phyloP scores from a whole-genome alignment of 2,797 vertebrate species.

The Onychomys arenicola region DNA sequence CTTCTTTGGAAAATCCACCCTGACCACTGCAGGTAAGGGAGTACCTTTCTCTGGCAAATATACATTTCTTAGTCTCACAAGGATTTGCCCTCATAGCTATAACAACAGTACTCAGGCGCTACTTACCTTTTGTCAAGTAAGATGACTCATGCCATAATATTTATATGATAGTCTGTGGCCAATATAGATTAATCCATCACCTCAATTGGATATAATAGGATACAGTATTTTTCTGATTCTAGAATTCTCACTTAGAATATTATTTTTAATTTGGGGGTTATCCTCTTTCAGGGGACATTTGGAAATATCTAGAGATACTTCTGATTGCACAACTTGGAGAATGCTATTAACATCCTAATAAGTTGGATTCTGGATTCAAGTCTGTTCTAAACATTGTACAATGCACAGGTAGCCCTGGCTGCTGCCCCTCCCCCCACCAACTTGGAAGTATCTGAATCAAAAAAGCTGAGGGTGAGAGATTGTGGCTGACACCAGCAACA shows the following conservation, averaged over 20 bases:
- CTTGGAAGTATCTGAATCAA: not conserved
- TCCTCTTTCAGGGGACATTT: not conserved
- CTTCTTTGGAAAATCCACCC: not conserved
- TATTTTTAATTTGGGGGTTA: not conserved
- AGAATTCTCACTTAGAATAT: not conserved
- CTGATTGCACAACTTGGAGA: not conserved
- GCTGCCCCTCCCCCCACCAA: too few species aligned
- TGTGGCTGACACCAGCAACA: not conserved
- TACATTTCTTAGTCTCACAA: not conserved
- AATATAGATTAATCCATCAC: not conserved
- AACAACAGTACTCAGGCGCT: not conserved
- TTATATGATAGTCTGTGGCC: not conserved
- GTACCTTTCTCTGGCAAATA: not conserved
- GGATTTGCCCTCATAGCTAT: not conserved
- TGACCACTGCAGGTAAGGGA: not conserved
- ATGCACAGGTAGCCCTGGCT: not conserved
- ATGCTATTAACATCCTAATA: not conserved
- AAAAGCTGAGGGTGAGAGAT: not conserved
- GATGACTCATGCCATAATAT: not conserved
- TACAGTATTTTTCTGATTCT: not conserved
- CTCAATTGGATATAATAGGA: not conserved
- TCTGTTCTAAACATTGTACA: not conserved
- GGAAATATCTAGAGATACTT: not conserved
- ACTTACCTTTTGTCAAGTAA: not conserved
- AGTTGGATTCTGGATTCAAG: not conserved